Evolutionary conservation across 2,888 invertebrate species (phyloP).

Genomic region (Anoncus sp.): DNA sequence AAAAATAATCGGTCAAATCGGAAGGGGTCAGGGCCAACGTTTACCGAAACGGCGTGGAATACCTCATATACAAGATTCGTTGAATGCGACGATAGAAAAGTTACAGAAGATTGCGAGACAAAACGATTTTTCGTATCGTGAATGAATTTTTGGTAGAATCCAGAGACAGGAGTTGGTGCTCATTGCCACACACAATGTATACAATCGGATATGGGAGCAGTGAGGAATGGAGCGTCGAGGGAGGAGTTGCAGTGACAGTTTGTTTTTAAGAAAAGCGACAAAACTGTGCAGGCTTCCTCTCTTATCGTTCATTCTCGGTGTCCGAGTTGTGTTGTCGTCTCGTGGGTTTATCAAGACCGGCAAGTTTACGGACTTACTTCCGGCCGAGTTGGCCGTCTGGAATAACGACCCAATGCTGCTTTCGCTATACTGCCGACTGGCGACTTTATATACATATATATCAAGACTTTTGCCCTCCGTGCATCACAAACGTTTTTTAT

Average conservation of each 20-base stretch:
- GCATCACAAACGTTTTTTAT: conserved; percentile 18
- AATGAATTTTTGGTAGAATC: conserved; percentile 38
- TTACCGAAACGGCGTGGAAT: too few species aligned
- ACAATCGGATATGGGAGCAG: not conserved
- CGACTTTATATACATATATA: conserved; percentile 23
- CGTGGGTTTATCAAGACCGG: conserved; percentile 55
- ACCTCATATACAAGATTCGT: too few species aligned
- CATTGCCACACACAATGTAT: not conserved
- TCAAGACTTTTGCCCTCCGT: conserved; percentile 29
- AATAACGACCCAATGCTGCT: conserved; percentile 34
- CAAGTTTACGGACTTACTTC: conserved; percentile 58
- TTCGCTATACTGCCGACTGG: conserved; percentile 13
- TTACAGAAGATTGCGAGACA: too few species aligned
- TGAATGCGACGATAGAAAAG: not conserved
- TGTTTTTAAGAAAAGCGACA: conserved; percentile 37
- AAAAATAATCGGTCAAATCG: too few species aligned
- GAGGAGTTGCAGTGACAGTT: conserved; percentile 20
- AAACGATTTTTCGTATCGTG: conserved; percentile 38
- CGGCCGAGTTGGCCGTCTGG: conserved; percentile 48
- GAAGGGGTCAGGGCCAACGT: too few species aligned
- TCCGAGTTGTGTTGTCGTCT: conserved; percentile 34
- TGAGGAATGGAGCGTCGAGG: not conserved
- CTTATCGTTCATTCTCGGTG: conserved; percentile 14
- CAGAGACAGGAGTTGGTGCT: conserved; percentile 13
- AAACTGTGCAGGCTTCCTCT: conserved; percentile 21